Evolutionary conservation across 1,140 invertebrate genomes (phyloP), one percentile per base, ranked within the genome.

Genomic region (Drosophila aff.): DNA sequence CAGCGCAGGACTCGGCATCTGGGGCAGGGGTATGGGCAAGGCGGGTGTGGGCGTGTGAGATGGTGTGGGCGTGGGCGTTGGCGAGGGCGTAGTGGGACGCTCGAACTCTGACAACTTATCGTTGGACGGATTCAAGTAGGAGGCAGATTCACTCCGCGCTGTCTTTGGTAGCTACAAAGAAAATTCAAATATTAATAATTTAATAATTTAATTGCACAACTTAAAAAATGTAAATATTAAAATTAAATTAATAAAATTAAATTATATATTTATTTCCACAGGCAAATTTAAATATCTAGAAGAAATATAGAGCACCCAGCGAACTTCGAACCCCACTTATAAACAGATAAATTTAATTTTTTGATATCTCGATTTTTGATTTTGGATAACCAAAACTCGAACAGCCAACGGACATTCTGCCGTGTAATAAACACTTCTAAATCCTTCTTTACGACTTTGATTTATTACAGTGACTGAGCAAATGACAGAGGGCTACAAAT

Each of bases 81-180:
- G 78, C 2, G 86, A 89, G 15, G 86, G 79, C 15, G 82, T 91
- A 21, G 50, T 36, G 4, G 68, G 58, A 41, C 68, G 60, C 40
- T 90, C 85, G 36, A 86, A 86, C 13, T 69, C 66, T 46, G 67
- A 38, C 8, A 65, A 50, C 47, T 87, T 90, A 3, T 90, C 85
- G 9, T 76, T 57, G 21, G 50, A 21, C 9, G 80, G 28, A 36
- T 89, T 85, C 41, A 69, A 68, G 46, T 60, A 76, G 18, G 74
- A 61, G 10, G 43, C 33, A 11, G 49, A 28, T 18, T 46, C 63
- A 21, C 38, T 50, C n/a, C 81, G 79, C 4, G 78, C 21, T n/a
- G 69, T 65, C 61, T 90, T 89, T 47, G 81, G 85, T 26, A 91
- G 66, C 85, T 89, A 31, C 15, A 47, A 18, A 10, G 4, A 26